Evolutionary conservation across 2,888 invertebrate genomes (phyloP), one percentile per base, ranked within the genome.

Genomic region (Eristalis intricaria): DNA sequence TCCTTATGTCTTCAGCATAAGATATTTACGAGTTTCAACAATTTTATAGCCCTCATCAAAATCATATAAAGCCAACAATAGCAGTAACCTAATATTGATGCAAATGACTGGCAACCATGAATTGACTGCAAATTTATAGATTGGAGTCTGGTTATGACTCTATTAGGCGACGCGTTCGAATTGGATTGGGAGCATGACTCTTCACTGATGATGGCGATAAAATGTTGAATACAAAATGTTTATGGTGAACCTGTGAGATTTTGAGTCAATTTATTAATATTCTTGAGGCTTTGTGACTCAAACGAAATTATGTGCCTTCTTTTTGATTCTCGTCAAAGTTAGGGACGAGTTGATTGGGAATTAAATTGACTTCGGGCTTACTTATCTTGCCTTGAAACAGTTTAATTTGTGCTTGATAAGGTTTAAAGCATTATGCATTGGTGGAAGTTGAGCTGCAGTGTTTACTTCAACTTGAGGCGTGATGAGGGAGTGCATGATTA

Each of bases 1-100:
- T 58, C 23, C 32, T 32, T 50, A 65, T 56, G 19, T 75, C 22
- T 56, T 13, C 64, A 22, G 38, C 19, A 38, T 22, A 13, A 35
- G 60, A 60, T 60, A 35, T 58, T 65, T 58, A 75, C 26, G 65
- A 29, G 38, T 26, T 65, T 32, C 26, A 29, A 40, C 13, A 56
- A 70, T 70, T 56, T 78, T 78, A 70, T 78, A 63, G 19, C 38
- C 29, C n/a, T 13, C 23, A 64, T 78, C 23, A 78, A 78, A 69
- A 19, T 35, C 22, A 1, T 69, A 69, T 70, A 70, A 69, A 76
- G 66, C 29, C 26, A 7, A 38, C 65, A 63, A 43, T 50, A 63
- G 29, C 32, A 22, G 56, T 26, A 32, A 75, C 38, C 29, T 40
- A 60, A 68, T 60, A 60, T 66, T 22, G 43, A 66, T 66, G 66